A percentile compares a stretch with the other conserved stretches of the same genome.
Evolutionary conservation across 2,797 vertebrate genomes (phyloP).

Genomic region (Amazona finschi): DNA sequence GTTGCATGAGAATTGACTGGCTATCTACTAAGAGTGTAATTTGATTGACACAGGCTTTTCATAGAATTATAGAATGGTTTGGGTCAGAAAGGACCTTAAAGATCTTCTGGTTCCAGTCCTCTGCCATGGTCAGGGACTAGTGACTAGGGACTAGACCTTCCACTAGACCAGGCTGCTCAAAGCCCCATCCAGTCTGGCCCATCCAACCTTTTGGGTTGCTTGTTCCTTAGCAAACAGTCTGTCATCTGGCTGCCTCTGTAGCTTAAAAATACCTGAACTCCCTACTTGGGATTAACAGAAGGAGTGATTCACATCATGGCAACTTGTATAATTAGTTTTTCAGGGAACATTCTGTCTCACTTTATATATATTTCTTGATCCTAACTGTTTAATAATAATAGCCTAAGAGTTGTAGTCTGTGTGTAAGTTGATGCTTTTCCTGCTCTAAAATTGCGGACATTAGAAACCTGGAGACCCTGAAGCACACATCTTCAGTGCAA

Average conservation of each 20-base stretch:
- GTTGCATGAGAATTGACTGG: not conserved
- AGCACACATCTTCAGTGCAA: not conserved
- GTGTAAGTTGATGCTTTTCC: not conserved
- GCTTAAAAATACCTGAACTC: not conserved
- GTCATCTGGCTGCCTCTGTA: not conserved
- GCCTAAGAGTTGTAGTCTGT: not conserved
- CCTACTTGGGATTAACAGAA: not conserved
- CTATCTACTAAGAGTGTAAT: fast-evolving
- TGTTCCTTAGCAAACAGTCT: not conserved
- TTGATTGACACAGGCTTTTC: not conserved
- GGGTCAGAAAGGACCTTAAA: not conserved
- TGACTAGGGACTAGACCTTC: not conserved
- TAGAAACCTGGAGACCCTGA: not conserved
- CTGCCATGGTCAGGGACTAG: not conserved
- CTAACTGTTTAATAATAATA: not conserved
- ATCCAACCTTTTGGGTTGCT: not conserved
- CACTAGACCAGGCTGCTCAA: not conserved
- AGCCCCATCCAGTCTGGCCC: not conserved
- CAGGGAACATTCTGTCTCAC: not conserved
- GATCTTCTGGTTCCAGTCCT: not conserved
- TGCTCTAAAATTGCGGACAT: not conserved
- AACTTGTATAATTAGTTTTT: not conserved
- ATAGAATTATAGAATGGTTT: not conserved
- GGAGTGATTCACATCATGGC: not conserved
- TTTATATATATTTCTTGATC: not conserved